Conservation (phyloP, 2,888 invertebrate species). For the Acronicta leporina region DNA sequence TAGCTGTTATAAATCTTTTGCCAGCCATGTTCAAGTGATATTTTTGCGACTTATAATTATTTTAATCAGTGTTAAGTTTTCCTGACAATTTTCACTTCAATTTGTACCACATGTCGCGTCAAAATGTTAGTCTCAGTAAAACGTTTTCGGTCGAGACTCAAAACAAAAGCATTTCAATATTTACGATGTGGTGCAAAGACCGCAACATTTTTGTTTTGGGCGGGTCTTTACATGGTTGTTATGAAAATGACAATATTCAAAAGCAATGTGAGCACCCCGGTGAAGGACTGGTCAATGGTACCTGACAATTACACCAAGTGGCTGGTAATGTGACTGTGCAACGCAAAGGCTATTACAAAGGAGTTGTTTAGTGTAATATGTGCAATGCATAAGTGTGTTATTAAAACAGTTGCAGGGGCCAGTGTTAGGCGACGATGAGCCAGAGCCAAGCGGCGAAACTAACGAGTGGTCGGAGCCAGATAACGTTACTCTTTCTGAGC, state of each 20-base stretch:
- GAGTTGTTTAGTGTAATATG: constrained; percentile 6
- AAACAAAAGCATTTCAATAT: constrained; percentile 76
- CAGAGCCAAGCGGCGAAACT: constrained; percentile 58
- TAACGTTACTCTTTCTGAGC: constrained; percentile 79
- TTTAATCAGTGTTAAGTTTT: constrained; percentile 32
- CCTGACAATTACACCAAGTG: constrained; percentile 86
- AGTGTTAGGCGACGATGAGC: constrained; percentile 75
- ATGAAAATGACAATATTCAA: constrained; percentile 87
- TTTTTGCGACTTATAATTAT: constrained; percentile 27
- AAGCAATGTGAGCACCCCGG: constrained; percentile 71
- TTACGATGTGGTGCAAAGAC: constrained; percentile 85
- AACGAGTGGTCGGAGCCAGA: constrained; percentile 78
- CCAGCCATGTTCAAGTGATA: constrained; percentile 64
- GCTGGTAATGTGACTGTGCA: constrained; percentile 72
- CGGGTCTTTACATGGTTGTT: constrained; percentile 80
- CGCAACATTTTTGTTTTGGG: constrained; percentile 84
- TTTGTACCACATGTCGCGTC: constrained; percentile 74
- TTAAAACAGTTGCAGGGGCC: constrained; percentile 78
- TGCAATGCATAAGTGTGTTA: constrained; percentile 17
- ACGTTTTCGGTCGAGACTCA: constrained; percentile 74
- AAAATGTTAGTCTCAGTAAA: constrained; percentile 77
- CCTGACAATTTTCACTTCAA: constrained; percentile 44
- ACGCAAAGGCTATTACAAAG: constrained; percentile 1
- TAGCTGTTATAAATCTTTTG: constrained; percentile 24
- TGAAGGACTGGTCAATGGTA: constrained; percentile 77